These are phyloP conservation scores for Tokudaia tokunoshimensis DNA, from an alignment of 2,797 vertebrate species.

Conservation along the genomic window DNA sequence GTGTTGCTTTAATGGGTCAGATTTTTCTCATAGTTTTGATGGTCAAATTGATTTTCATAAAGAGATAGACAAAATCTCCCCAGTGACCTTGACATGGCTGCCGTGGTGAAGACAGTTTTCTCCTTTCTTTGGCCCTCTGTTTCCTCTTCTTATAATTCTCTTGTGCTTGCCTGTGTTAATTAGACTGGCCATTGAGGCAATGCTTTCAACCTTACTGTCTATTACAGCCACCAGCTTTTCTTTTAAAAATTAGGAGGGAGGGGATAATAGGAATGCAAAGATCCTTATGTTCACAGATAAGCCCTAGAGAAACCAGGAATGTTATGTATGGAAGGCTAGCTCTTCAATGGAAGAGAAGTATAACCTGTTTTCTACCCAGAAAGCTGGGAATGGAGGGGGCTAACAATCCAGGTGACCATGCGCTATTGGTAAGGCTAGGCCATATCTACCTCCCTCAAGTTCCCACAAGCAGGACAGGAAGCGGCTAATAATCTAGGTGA, in stretches of 20 bases:
- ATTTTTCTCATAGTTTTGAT: background rate
- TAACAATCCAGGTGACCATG: background rate
- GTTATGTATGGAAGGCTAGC: background rate
- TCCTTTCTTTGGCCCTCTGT: background rate
- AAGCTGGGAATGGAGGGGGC: background rate
- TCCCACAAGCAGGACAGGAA: background rate
- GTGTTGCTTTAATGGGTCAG: background rate
- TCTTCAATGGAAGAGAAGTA: background rate
- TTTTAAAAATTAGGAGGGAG: background rate
- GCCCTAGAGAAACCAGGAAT: background rate
- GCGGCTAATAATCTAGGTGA: background rate
- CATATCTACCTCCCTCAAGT: background rate
- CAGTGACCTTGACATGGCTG: background rate
- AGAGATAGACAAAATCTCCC: background rate
- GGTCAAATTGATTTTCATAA: background rate
- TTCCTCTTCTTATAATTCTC: background rate
- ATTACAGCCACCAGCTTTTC: background rate
- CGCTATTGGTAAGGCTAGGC: background rate
- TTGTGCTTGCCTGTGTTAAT: background rate
- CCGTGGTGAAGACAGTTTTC: background rate
- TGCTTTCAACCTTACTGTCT: no score
- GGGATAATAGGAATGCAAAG: background rate
- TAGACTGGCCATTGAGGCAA: background rate
- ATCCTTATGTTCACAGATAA: background rate
- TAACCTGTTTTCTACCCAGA: background rate